Evolutionary conservation across 2,888 invertebrate genomes (phyloP).

Genomic region (Vanessa cardui): DNA sequence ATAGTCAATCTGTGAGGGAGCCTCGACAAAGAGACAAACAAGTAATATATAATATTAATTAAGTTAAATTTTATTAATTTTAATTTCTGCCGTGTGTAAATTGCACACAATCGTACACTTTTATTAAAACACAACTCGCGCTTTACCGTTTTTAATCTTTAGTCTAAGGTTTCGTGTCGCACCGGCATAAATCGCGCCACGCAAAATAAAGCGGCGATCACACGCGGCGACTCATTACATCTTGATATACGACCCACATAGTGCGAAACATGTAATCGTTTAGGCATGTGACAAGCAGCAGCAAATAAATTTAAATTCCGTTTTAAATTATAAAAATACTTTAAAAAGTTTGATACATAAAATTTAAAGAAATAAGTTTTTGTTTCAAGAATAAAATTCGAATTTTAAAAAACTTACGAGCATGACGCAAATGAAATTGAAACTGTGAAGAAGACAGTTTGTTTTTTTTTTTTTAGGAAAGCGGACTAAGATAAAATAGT

Average conservation of each 20-base stretch:
- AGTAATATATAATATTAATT: no score
- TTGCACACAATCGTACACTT: no score
- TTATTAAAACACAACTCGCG: not conserved
- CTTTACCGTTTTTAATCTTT: constrained; percentile 14
- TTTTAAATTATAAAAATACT: constrained; percentile 8
- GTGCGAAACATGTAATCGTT: constrained; percentile 49
- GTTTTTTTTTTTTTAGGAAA: not conserved
- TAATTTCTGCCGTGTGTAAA: no score
- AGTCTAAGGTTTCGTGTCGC: constrained; percentile 58
- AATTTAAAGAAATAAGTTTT: no score
- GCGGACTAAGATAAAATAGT: constrained; percentile 19
- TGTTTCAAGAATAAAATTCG: no score
- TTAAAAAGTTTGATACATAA: constrained; percentile 18
- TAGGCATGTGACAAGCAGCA: constrained; percentile 28
- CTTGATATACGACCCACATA: constrained; percentile 64
- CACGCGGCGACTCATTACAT: constrained; percentile 76
- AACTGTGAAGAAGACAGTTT: no score
- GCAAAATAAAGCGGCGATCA: constrained; percentile 68
- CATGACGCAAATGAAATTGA: no score
- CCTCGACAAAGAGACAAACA: no score
- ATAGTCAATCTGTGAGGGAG: no score
- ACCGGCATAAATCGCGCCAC: constrained; percentile 67
- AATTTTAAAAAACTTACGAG: no score
- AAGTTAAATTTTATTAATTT: no score
- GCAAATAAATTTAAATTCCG: constrained; percentile 21